These are phyloP conservation scores for Lordiphosa mommai DNA, from an alignment of 1,140 invertebrate species.

Conservation along the genomic window DNA sequence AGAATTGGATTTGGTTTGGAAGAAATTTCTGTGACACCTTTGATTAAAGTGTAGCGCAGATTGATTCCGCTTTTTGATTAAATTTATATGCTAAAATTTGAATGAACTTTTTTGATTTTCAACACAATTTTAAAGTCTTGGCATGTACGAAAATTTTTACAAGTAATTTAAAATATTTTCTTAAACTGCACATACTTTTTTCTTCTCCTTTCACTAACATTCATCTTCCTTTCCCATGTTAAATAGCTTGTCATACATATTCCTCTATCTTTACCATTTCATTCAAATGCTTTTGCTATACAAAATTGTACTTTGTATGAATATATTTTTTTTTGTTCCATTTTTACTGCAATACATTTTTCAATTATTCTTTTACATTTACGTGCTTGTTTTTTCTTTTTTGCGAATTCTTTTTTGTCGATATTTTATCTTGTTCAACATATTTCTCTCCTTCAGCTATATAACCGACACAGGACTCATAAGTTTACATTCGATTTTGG, in stretches of 20 bases:
- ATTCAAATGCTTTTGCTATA: conserved; percentile 21
- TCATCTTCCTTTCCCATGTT: conserved; percentile 1
- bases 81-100: too few relatives aligned
- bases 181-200: too few relatives aligned
- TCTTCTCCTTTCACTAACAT: too few relatives aligned
- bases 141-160: too few relatives aligned
- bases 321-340: conserved; percentile 31
- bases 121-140: too few relatives aligned
- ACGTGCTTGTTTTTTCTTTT: conserved; percentile 5
- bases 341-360: conserved; percentile 70
- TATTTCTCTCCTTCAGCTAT: conserved; percentile 19
- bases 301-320: conserved; percentile 44
- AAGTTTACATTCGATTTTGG: conserved; percentile 74
- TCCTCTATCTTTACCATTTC: conserved; percentile 1
- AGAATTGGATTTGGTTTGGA: too few relatives aligned
- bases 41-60: too few relatives aligned
- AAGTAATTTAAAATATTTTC: too few relatives aligned
- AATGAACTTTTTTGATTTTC: too few relatives aligned
- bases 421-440: conserved; percentile 50
- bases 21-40: too few relatives aligned
- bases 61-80: too few relatives aligned
- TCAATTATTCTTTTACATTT: conserved; percentile 43
- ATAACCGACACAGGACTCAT: conserved; percentile 36
- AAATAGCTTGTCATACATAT: conserved; percentile 32
- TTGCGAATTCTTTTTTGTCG: conserved; percentile 50